Conservation (phyloP, 92 coral and sea anemone species). For the Phenganax subtilis region DNA sequence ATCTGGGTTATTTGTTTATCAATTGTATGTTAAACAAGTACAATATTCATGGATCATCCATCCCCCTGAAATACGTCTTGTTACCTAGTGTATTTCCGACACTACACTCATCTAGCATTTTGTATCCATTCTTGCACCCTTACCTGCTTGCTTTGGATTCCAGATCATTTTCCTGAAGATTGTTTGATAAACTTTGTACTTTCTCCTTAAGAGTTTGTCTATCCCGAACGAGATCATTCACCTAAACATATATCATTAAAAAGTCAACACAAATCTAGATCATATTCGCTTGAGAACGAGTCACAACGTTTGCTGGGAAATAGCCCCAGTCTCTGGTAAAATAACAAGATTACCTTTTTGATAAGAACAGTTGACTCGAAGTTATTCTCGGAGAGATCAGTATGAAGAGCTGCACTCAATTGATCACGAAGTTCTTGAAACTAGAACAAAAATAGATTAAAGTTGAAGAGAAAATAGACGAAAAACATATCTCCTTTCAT, state of each 20-base stretch:
- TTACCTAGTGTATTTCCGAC: too few relatives aligned
- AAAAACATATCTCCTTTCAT: too few relatives aligned
- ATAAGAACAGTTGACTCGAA: constrained; percentile 61
- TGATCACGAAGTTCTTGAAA: constrained; percentile 68
- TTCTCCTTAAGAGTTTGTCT: constrained; percentile 60
- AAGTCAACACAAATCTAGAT: not conserved
- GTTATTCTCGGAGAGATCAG: constrained; percentile 54
- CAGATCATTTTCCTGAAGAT: constrained; percentile 83
- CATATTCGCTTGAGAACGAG: too few relatives aligned
- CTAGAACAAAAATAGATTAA: constrained; percentile 40
- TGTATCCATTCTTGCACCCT: too few relatives aligned
- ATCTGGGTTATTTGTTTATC: too few relatives aligned
- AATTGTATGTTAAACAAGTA: too few relatives aligned
- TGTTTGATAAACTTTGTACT: constrained; percentile 66
- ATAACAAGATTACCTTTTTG: constrained; percentile 53
- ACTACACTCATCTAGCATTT: too few relatives aligned
- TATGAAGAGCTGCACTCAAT: constrained; percentile 60
- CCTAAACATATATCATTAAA: constrained; percentile 43
- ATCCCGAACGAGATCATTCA: constrained; percentile 73
- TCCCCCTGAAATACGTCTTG: too few relatives aligned
- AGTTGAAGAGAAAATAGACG: not conserved
- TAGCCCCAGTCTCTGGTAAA: too few relatives aligned
- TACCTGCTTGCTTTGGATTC: constrained; percentile 99
- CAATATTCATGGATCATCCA: too few relatives aligned
- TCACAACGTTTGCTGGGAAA: too few relatives aligned